These are phyloP conservation scores for Nemapogon koenigi DNA, from an alignment of 2,888 invertebrate genomes.

Conservation along the genomic window DNA sequence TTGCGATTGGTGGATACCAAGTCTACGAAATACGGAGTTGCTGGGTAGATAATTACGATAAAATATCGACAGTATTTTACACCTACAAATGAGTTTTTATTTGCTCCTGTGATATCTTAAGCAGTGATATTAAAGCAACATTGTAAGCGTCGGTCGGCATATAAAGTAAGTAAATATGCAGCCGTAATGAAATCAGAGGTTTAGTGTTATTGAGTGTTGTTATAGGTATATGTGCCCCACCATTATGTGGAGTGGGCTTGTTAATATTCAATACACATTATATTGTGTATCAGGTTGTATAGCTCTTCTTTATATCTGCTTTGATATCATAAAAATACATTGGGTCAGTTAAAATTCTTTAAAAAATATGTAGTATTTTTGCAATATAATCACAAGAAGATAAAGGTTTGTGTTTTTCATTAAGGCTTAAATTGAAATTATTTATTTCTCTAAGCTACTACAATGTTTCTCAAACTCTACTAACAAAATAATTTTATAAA, in stretches of 20 bases:
- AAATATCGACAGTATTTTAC: constrained; percentile 41
- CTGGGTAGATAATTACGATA: constrained; percentile 30
- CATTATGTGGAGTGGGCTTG: constrained; percentile 13
- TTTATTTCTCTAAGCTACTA: too few relatives aligned
- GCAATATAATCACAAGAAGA: too few relatives aligned
- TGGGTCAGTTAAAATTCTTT: too few relatives aligned
- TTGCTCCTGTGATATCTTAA: constrained; percentile 34
- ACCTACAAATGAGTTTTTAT: constrained; percentile 29
- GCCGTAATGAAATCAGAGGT: constrained; percentile 41
- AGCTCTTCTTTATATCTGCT: constrained; percentile 7
- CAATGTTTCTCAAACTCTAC: too few relatives aligned
- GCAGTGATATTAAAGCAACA: constrained; percentile 38
- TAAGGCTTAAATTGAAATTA: too few relatives aligned
- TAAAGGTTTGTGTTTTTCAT: too few relatives aligned
- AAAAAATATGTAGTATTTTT: too few relatives aligned
- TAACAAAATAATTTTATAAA: too few relatives aligned
- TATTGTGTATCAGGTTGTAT: constrained; percentile 8
- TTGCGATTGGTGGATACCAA: constrained; percentile 7
- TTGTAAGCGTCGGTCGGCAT: constrained; percentile 25
- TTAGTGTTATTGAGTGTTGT: constrained; percentile 36
- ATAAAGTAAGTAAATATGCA: constrained; percentile 31
- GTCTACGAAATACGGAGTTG: too few relatives aligned
- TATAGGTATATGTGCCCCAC: constrained; percentile 28
- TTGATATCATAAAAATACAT: constrained; percentile 4
- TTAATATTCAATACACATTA: constrained; percentile 23